Conservation (phyloP, 2,797 vertebrate species). For the Pristis pectinata region DNA sequence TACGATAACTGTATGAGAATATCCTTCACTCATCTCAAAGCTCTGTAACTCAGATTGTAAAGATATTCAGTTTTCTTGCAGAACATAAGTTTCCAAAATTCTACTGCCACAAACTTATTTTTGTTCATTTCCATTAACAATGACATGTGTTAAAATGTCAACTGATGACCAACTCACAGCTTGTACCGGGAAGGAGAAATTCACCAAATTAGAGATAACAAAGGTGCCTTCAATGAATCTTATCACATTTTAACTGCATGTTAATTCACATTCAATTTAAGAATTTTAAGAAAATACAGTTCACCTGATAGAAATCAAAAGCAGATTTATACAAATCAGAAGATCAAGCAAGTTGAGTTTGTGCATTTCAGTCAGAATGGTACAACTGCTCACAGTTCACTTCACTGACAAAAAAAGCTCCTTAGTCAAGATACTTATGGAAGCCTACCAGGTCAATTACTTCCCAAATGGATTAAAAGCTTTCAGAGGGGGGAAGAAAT, state of each 20-base stretch:
- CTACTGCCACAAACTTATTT: not conserved
- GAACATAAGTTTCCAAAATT: not conserved
- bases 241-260: not conserved
- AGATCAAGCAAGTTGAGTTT: not conserved
- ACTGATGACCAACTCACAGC: not conserved
- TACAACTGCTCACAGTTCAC: not conserved
- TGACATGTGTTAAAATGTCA: not conserved
- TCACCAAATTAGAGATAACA: not conserved
- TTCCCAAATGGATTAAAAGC: not conserved
- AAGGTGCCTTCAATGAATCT: not conserved
- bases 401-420: not conserved
- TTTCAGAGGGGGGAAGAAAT: not conserved
- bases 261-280: slow-evolving; percentile 8
- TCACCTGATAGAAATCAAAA: not conserved
- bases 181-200: not conserved
- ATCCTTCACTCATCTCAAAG: not conserved
- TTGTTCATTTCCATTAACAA: not conserved
- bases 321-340: not conserved
- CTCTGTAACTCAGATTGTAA: not conserved
- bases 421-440: not conserved
- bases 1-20: too few species aligned
- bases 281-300: not conserved
- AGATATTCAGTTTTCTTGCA: not conserved
- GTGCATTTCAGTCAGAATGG: not conserved
- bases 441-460: not conserved